These are phyloP conservation scores for Harpagifer antarcticus DNA, from an alignment of 2,797 vertebrate genomes.

Conservation along the genomic window DNA sequence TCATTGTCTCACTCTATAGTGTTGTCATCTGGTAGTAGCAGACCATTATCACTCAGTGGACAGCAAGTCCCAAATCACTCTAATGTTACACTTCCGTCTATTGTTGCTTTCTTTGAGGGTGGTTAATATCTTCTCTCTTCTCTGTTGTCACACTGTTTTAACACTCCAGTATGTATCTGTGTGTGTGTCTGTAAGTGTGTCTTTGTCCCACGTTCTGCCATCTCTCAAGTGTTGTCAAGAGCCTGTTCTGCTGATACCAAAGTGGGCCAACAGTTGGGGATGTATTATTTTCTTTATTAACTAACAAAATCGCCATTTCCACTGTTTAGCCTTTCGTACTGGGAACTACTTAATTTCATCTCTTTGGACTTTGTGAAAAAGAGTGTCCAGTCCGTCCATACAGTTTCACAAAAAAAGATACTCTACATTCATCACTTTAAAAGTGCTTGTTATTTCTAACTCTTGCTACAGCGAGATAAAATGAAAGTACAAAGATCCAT, in stretches of 20 bases:
- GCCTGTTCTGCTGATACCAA: conserved; percentile 10
- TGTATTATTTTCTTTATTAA: conserved; percentile 28
- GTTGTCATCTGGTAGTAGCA: conserved; percentile 48
- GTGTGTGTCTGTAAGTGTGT: background rate
- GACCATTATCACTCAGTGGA: conserved; percentile 54
- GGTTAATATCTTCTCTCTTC: conserved; percentile 31
- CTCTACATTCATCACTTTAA: conserved; percentile 34
- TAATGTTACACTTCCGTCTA: conserved; percentile 39
- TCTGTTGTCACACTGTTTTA: conserved; percentile 26
- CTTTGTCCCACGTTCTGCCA: conserved; percentile 8
- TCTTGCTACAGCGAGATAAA: conserved; percentile 2
- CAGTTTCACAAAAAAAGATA: conserved; percentile 17
- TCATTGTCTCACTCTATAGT: conserved; percentile 38
- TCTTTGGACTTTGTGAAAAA: conserved; percentile 21
- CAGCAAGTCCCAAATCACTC: conserved; percentile 54
- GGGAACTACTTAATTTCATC: conserved; percentile 31
- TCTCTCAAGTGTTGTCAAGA: conserved; percentile 18
- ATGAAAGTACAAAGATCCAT: background rate
- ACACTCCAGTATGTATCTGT: background rate
- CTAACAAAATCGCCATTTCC: conserved; percentile 15
- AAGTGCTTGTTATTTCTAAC: conserved; percentile 34
- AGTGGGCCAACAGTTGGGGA: conserved; percentile 1
- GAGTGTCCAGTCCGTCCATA: conserved; percentile 14
- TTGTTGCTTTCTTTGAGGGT: conserved; percentile 22
- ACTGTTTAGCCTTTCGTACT: conserved; percentile 16